Evolutionary conservation across 1,140 invertebrate genomes (phyloP).

Genomic region (Diploscapter pachys): DNA sequence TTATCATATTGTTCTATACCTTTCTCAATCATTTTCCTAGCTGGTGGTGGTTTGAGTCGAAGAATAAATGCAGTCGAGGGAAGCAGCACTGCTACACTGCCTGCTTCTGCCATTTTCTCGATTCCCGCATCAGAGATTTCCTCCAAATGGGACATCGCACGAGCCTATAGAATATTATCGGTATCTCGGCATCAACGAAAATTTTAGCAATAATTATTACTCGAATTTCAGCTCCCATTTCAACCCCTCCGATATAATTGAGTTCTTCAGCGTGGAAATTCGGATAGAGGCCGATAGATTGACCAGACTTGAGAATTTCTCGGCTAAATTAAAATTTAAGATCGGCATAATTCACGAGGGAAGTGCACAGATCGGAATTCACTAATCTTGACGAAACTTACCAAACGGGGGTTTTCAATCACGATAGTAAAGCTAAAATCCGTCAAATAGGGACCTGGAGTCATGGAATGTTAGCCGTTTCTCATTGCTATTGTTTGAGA

Average conservation of each 20-base stretch:
- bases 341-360: too few relatives aligned
- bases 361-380: too few relatives aligned
- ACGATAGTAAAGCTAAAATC: too few relatives aligned
- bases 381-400: too few relatives aligned
- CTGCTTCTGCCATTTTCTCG: slow-evolving; percentile 63
- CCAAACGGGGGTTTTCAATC: too few relatives aligned
- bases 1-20: slow-evolving; percentile 30
- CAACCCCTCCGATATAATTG: slow-evolving; percentile 64
- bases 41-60: slow-evolving; percentile 66
- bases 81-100: slow-evolving; percentile 66
- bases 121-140: slow-evolving; percentile 67
- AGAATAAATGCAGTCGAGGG: slow-evolving; percentile 70
- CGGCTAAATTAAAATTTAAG: too few relatives aligned
- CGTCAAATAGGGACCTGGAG: too few relatives aligned
- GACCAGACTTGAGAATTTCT: slow-evolving; percentile 65
- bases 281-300: slow-evolving; percentile 61
- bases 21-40: slow-evolving; percentile 66
- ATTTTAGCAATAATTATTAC: slow-evolving; percentile 15
- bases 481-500: too few relatives aligned
- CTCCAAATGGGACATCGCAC: slow-evolving; percentile 70
- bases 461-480: too few relatives aligned
- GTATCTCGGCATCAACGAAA: neutral
- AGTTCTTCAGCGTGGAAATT: slow-evolving; percentile 72
- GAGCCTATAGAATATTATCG: slow-evolving; percentile 56
- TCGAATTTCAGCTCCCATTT: slow-evolving; percentile 61